These are phyloP conservation scores for Sinocyclocheilus maitianheensis DNA, from an alignment of 2,113 vertebrate genomes.

Conservation along the genomic window DNA sequence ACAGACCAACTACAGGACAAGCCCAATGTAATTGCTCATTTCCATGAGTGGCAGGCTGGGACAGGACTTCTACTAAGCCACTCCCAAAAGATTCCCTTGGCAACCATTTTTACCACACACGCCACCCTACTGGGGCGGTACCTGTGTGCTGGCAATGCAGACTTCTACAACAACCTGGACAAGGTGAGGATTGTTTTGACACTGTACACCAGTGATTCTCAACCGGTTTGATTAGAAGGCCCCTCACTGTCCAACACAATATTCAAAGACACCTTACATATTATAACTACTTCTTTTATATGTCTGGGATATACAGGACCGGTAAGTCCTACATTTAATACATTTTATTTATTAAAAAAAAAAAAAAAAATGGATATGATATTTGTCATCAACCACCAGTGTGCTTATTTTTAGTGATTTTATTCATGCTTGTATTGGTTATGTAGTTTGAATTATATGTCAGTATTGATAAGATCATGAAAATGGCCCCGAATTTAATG, in stretches of 20 bases:
- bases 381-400: too few relatives aligned
- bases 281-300: too few relatives aligned
- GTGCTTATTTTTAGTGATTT: too few relatives aligned
- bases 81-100: conserved; percentile 83
- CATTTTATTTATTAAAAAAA: too few relatives aligned
- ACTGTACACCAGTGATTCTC: not conserved
- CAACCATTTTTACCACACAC: conserved; percentile 93
- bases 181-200: conserved; percentile 74
- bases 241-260: not conserved
- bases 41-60: conserved; percentile 96
- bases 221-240: not conserved
- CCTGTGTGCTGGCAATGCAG: conserved; percentile 89
- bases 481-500: too few relatives aligned
- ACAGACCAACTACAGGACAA: conserved; percentile 80
- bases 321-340: too few relatives aligned
- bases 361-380: too few relatives aligned
- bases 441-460: too few relatives aligned
- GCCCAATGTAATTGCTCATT: conserved; percentile 84
- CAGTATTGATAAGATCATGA: too few relatives aligned
- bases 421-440: too few relatives aligned
- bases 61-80: conserved; percentile 86
- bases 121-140: conserved; percentile 93
- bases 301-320: too few relatives aligned
- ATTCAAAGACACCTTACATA: not conserved
- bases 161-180: conserved; percentile 96